Evolutionary conservation across 2,113 vertebrate species (phyloP), one percentile per base, ranked within the genome.

Genomic region (Zingel zingel): DNA sequence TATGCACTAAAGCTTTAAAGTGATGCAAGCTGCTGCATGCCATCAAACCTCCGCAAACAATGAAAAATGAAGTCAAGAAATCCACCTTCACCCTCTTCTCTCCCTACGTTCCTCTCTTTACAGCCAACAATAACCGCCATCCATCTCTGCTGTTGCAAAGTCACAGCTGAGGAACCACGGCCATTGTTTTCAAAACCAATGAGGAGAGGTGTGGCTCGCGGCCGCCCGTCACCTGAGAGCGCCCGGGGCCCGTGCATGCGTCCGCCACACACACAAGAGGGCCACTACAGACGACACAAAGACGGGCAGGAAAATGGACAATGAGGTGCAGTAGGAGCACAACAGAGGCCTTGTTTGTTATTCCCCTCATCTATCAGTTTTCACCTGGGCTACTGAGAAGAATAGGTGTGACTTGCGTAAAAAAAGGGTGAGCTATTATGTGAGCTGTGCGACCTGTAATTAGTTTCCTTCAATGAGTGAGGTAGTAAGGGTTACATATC

Each of bases 171-270:
- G 65, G 78, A 86, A 59, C 79, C 74, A 7, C 6, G 3, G 64
- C 85, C 75, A 92, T 91, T 94, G 93, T 95, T 86, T 78, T 84
- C 77, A 54, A 84, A 90, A 90, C 87, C 87, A 86, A 89, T 93
- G 83, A 83, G 69, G 82, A 91, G 86, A 88, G 85, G 87, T 85
- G 87, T 91, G 85, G 85, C 88, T 73, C 45, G 3, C 69, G 67
- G 87, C 82, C 65, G 64, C 71, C 67, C 50, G 83, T 92, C 93
- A 94, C 93, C 91, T 92, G 92, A 93, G 88, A 87, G 63, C 18
- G 65, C 87, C 89, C 53, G 67, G 56, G 79, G 86, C 90, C 74
- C 57, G 33, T 88, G 82, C 86, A 85, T 69, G 67, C 63, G 88
- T 85, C 86, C 68, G 33, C 82, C 81, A 62, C 11, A 11, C 58